A percentile compares a stretch with the other conserved stretches of the same genome.
Conservation (phyloP, 2,113 vertebrate species). For the Pelecanus crispus region DNA sequence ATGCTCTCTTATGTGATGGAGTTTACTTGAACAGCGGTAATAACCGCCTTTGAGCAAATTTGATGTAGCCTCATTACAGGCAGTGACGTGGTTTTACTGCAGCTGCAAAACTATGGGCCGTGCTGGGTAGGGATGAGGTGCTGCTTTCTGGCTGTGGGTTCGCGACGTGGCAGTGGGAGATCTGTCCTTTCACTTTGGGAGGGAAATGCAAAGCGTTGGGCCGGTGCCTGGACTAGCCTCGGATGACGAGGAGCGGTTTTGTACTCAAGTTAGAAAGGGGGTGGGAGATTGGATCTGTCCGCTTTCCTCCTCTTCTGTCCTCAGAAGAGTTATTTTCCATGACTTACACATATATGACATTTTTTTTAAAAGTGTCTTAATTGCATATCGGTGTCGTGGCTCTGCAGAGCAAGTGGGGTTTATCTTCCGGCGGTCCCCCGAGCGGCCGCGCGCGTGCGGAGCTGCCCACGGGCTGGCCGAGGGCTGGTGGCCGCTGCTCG, state of each 20-base stretch:
- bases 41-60: not conserved
- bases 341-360: not conserved
- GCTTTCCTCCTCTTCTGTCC: not conserved
- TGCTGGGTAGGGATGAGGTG: not conserved
- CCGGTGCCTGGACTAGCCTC: slow-evolving; percentile 60
- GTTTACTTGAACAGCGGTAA: not conserved
- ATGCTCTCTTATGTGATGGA: accelerated
- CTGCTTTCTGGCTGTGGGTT: slow-evolving; percentile 1
- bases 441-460: accelerated
- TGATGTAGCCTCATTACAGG: not conserved
- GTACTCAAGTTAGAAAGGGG: not conserved
- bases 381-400: not conserved
- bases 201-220: slow-evolving; percentile 68
- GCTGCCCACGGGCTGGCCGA: too few relatives aligned
- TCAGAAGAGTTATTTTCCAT: not conserved
- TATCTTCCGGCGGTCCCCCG: not conserved
- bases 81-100: not conserved
- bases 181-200: slow-evolving; percentile 49
- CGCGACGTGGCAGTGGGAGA: slow-evolving; percentile 64
- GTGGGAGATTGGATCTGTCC: slow-evolving; percentile 15
- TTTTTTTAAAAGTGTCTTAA: not conserved
- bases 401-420: not conserved
- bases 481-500: too few relatives aligned
- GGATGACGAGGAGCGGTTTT: slow-evolving; percentile 53
- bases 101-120: slow-evolving; percentile 5